Percentiles rank a stretch among this genome's conserved stretches.
Conservation (phyloP, 2,888 invertebrate species). For the Netelia virgata region DNA sequence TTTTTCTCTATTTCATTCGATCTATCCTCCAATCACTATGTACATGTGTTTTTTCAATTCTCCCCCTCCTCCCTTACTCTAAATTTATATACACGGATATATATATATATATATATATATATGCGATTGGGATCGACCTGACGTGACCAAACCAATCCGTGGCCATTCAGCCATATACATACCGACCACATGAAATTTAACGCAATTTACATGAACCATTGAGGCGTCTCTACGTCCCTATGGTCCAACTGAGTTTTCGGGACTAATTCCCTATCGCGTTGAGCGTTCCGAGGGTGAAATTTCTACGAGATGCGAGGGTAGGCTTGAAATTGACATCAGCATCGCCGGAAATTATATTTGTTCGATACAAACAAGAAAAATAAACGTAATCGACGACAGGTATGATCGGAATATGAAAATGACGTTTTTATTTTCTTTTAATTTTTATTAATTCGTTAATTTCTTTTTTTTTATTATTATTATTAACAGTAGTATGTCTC, state of each 20-base stretch:
- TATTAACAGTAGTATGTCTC: too few species aligned
- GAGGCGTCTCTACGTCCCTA: slow-evolving; percentile 9
- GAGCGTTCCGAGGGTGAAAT: slow-evolving; percentile 78
- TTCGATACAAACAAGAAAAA: too few species aligned
- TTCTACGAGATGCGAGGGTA: slow-evolving; percentile 81
- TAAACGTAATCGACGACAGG: too few species aligned
- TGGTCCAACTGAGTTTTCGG: slow-evolving; percentile 38
- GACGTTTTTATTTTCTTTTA: too few species aligned
- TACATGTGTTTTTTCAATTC: not conserved
- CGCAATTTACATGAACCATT: slow-evolving; percentile 53
- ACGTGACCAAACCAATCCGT: slow-evolving; percentile 15
- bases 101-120: too few species aligned
- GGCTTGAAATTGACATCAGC: slow-evolving; percentile 75
- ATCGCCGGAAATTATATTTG: too few species aligned
- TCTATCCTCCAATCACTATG: not conserved
- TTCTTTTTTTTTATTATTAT: too few species aligned
- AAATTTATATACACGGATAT: not conserved
- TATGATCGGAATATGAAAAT: too few species aligned
- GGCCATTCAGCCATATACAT: not conserved
- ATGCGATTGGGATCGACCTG: slow-evolving; percentile 3
- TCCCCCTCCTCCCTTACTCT: not conserved
- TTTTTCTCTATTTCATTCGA: slow-evolving; percentile 27
- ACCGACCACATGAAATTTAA: slow-evolving; percentile 33
- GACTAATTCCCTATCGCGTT: slow-evolving; percentile 78
- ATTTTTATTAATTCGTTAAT: too few species aligned